A percentile compares a stretch with the other conserved stretches of the same genome.
phyloP scores from a whole-genome alignment of 2,888 invertebrate genomes.

The Amphipyra tragopoginis region DNA sequence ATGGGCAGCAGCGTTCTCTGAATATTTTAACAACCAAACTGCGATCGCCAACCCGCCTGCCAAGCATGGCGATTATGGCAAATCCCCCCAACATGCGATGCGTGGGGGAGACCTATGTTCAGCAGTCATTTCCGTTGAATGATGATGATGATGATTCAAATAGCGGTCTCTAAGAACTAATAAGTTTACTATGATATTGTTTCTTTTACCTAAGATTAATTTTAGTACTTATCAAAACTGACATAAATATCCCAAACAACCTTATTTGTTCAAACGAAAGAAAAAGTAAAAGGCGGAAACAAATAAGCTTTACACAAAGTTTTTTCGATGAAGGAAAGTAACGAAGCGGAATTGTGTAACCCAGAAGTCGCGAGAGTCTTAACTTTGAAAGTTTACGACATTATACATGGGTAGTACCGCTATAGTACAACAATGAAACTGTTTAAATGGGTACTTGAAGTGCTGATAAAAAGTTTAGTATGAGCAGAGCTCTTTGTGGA shows the following conservation, averaged over 20 bases:
- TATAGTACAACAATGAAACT: conserved; percentile 25
- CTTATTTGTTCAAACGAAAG: conserved; percentile 9
- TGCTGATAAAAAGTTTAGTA: conserved; percentile 4
- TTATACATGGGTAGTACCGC: conserved; percentile 10
- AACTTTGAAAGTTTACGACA: conserved; percentile 32
- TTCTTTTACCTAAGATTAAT: background rate
- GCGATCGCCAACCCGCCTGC: no score
- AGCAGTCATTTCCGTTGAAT: no score
- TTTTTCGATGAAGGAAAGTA: conserved; percentile 16
- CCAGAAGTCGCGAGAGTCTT: conserved; percentile 1
- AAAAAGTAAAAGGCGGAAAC: conserved; percentile 5
- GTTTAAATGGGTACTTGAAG: conserved; percentile 20
- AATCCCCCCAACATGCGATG: no score
- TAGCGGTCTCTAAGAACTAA: no score
- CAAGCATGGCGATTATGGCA: no score
- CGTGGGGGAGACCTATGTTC: no score
- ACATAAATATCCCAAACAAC: conserved; percentile 9
- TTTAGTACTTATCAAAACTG: background rate
- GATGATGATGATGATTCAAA: no score
- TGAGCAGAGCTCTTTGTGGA: no score
- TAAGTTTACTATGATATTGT: no score
- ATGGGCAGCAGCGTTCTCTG: no score
- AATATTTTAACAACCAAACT: no score
- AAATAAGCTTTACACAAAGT: conserved; percentile 12
- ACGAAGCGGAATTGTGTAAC: conserved; percentile 12